phyloP scores from a whole-genome alignment of 2,113 vertebrate genomes.

The Psophia crepitans region DNA sequence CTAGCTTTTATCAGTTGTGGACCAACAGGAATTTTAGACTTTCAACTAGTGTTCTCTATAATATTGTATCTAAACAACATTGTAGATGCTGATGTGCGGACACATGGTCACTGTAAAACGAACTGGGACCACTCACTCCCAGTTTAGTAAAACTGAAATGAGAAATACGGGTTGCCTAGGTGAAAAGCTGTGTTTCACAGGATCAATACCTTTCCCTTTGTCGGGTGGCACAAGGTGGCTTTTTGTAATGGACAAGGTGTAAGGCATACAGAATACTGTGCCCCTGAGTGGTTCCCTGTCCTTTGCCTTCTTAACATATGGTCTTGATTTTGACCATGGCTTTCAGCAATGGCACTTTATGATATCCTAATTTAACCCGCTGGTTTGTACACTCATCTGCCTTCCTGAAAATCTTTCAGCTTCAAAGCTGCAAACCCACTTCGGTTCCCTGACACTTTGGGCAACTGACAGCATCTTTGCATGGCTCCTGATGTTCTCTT shows the following conservation, averaged over 20 bases:
- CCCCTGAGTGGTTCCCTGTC: background rate
- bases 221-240: background rate
- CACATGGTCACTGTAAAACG: background rate
- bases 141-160: background rate
- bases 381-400: background rate
- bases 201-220: background rate
- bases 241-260: background rate
- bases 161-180: background rate
- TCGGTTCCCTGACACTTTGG: background rate
- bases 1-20: background rate
- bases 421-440: too few species aligned
- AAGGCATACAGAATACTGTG: background rate
- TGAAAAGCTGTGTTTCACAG: background rate
- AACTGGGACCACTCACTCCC: background rate
- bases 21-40: slow-evolving; percentile 10
- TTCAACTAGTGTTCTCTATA: background rate
- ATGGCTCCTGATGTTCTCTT: background rate
- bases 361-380: background rate
- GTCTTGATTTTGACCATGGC: background rate
- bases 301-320: background rate
- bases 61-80: background rate
- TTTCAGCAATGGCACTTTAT: background rate
- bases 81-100: background rate
- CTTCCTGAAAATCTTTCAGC: too few species aligned
- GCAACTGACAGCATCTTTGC: background rate